A percentile compares a stretch with the other conserved stretches of the same genome.
phyloP scores from a whole-genome alignment of 2,797 vertebrate genomes.

The Cirrhinus mrigala region DNA sequence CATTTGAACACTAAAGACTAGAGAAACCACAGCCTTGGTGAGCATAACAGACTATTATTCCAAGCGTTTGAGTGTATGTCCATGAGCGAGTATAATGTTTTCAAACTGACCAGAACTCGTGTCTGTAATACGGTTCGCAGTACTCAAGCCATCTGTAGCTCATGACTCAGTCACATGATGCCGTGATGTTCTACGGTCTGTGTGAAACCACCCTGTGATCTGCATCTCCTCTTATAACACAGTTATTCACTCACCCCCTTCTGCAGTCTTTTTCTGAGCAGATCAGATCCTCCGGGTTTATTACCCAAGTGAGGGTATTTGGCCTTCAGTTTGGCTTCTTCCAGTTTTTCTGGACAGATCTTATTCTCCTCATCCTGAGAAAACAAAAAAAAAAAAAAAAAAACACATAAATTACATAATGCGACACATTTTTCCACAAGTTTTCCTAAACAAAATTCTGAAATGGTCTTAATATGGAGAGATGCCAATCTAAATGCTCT shows the following conservation, averaged over 20 bases:
- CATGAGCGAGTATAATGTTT: neutral
- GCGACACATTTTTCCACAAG: conserved; percentile 49
- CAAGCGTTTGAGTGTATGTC: neutral
- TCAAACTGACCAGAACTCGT: neutral
- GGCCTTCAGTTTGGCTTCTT: conserved; percentile 97
- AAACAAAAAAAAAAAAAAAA: conserved; percentile 48
- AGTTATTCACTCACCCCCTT: conserved; percentile 88
- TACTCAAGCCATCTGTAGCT: neutral
- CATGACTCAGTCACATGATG: conserved; percentile 18
- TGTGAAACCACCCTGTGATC: neutral
- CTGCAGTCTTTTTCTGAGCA: conserved; percentile 96
- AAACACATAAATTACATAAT: conserved; percentile 42
- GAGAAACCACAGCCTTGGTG: neutral
- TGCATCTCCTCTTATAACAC: neutral
- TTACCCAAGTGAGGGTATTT: conserved; percentile 95
- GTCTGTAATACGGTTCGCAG: neutral
- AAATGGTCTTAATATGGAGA: neutral
- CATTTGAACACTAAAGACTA: neutral
- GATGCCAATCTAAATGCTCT: neutral
- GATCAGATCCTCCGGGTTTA: conserved; percentile 96
- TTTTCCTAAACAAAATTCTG: neutral
- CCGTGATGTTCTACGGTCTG: neutral
- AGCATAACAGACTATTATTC: neutral
- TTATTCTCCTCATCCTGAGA: conserved; percentile 92
- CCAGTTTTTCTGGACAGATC: conserved; percentile 92